These are phyloP conservation scores for Chromis chromis DNA, from an alignment of 2,797 vertebrate genomes.

Conservation along the genomic window DNA sequence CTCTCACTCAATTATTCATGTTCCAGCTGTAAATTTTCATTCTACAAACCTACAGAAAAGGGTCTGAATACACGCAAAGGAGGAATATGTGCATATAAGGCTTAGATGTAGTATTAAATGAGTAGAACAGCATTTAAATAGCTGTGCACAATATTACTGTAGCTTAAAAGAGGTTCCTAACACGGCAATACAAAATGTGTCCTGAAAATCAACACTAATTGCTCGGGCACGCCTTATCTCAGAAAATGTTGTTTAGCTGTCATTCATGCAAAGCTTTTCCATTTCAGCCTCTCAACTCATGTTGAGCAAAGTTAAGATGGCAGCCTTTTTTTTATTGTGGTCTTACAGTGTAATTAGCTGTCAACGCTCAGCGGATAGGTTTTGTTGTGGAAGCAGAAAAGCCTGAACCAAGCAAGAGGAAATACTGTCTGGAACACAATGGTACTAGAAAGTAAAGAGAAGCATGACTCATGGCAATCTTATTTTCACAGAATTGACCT, in stretches of 20 bases:
- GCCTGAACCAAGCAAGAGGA: conserved; percentile 31
- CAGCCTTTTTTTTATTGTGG: conserved; percentile 68
- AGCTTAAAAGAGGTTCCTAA: conserved; percentile 18
- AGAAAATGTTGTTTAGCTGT: conserved; percentile 64
- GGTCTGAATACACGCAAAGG: not conserved
- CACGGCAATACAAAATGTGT: conserved; percentile 15
- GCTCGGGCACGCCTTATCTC: conserved; percentile 47
- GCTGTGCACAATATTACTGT: not conserved
- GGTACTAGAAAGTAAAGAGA: conserved; percentile 15
- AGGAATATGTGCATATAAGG: not conserved
- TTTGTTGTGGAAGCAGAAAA: conserved; percentile 50
- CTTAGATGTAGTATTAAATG: not conserved
- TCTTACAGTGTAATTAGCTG: conserved; percentile 74
- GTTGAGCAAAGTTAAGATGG: conserved; percentile 65
- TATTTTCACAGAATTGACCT: conserved; percentile 1
- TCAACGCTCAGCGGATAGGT: conserved; percentile 50
- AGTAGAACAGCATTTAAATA: conserved; percentile 3
- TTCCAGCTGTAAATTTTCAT: not conserved
- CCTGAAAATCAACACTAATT: conserved; percentile 55
- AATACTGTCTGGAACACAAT: conserved; percentile 37
- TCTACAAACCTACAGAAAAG: not conserved
- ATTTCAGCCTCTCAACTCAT: conserved; percentile 50
- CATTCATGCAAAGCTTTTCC: conserved; percentile 55
- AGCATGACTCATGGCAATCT: conserved; percentile 22
- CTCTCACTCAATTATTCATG: not conserved